A percentile compares a stretch with the other conserved stretches of the same genome.
These are phyloP conservation scores for Dryobota labecula DNA, from an alignment of 2,888 invertebrate genomes.

Conservation along the genomic window DNA sequence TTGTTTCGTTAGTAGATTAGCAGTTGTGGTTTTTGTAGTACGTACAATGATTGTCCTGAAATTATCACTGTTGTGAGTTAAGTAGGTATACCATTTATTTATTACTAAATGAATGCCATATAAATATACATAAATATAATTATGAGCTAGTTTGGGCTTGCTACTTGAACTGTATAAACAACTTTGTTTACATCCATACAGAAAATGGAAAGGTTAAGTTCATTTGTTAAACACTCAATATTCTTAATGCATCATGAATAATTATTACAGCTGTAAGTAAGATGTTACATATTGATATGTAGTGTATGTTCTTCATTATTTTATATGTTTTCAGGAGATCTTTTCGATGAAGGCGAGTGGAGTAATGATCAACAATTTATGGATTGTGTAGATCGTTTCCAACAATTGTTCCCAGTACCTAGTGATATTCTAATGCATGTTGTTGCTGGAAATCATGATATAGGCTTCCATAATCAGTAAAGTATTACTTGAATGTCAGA, in stretches of 20 bases:
- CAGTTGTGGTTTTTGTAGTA: neutral
- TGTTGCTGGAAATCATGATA: slow-evolving; percentile 98
- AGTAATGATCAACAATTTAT: slow-evolving; percentile 94
- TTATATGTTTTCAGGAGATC: slow-evolving; percentile 92
- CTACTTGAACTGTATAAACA: neutral
- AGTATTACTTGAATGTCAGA: slow-evolving; percentile 63
- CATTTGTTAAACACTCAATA: neutral
- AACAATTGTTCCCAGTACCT: slow-evolving; percentile 94
- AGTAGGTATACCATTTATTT: neutral
- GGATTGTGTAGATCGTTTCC: slow-evolving; percentile 94
- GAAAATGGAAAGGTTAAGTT: neutral
- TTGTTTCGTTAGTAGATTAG: neutral
- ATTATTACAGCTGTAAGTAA: neutral
- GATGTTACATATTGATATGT: neutral
- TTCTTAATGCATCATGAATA: neutral
- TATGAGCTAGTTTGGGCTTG: neutral
- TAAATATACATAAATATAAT: neutral
- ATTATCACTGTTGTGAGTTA: neutral
- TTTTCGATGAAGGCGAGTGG: slow-evolving; percentile 98
- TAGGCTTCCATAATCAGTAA: slow-evolving; percentile 98
- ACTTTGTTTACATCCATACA: neutral
- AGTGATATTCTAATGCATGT: slow-evolving; percentile 92
- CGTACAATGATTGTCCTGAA: neutral
- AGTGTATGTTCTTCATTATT: neutral
- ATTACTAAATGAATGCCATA: neutral